Base-by-base conservation (phyloP, 1,140 invertebrate species). In the Caenorhabditis elegans region DNA sequence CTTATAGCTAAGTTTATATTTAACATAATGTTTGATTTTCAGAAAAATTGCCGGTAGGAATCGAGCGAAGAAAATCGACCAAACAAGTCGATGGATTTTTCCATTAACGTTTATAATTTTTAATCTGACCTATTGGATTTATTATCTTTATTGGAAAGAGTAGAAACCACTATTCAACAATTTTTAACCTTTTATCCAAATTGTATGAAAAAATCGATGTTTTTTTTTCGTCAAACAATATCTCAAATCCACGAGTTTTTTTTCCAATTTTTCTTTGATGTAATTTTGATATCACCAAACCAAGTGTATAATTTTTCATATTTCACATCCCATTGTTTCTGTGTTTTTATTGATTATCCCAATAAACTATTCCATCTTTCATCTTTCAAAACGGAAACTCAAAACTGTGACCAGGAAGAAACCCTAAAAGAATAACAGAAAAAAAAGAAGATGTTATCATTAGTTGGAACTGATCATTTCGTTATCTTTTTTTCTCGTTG, bases 51-150 rank as follows among this genome's bases (percentile, higher is more conserved):
- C 78, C 28, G 84, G 83, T 19, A 43, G 84, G 13, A 77, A 85
- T 49, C 78, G 86, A 79, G 86, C 86, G 4, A 86, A 87, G 47
- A 79, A 77, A 76, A 86, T 86, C 39, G 86, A 86, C 47, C 86
- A 86, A 46, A 85, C 70, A 26, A 81, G 78, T 17, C 76, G 86
- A 48, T 86, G 83, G 83, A 70, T 78, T n/a, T 86, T 86, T 55
- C 86, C 86, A 0, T 22, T 87, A 28, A 36, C 86, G 2, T 86
- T 87, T 47, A 15, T 85, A 2, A 49, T 85, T 10, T 86, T 86
- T 53, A 87, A 86, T 80, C 19, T 86, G 2, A 48, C 28, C 34
- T 86, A 86, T 49, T 86, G 86, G 86, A 76, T 46, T n/a, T 87
- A 86, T 65, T 87, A 87, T 51, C 60, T 86, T 51, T 84, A 83